A percentile compares a stretch with the other conserved stretches of the same genome.
Evolutionary conservation across 1,140 invertebrate genomes (phyloP).

Genomic region (Colletes latitarsis): DNA sequence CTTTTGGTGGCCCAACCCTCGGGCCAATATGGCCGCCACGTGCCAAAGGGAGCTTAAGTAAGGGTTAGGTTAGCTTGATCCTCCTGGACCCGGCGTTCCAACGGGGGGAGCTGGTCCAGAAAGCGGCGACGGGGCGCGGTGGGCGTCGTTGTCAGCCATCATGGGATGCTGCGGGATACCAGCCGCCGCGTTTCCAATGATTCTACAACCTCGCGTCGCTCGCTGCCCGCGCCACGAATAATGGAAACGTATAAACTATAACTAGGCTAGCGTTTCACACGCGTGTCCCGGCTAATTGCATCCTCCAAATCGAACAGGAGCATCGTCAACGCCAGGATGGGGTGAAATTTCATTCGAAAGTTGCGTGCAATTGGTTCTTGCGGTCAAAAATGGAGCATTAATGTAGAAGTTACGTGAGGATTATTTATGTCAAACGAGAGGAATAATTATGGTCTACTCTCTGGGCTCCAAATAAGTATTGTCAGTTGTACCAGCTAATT

Average conservation of each 20-base stretch:
- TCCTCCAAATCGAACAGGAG: background rate
- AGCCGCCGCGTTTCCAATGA: conserved; percentile 60
- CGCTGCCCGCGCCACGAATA: conserved; percentile 41
- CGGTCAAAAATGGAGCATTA: too few species aligned
- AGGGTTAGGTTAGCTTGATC: conserved; percentile 74
- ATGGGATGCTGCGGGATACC: conserved; percentile 75
- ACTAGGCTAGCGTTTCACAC: conserved; percentile 26
- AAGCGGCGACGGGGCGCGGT: conserved; percentile 57
- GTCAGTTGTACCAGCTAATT: too few species aligned
- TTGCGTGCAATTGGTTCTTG: too few species aligned
- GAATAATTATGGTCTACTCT: too few species aligned
- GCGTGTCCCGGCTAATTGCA: conserved; percentile 29
- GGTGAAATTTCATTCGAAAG: too few species aligned
- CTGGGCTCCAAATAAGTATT: too few species aligned
- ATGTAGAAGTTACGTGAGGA: too few species aligned
- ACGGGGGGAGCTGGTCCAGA: conserved; percentile 45
- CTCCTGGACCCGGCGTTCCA: conserved; percentile 67
- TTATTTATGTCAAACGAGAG: too few species aligned
- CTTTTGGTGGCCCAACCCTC: conserved; percentile 79
- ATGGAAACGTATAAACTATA: conserved; percentile 45
- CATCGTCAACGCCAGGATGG: too few species aligned
- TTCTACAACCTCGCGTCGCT: conserved; percentile 44
- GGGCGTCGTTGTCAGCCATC: conserved; percentile 75
- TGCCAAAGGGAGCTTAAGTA: conserved; percentile 75
- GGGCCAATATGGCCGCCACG: conserved; percentile 77